phyloP scores from a whole-genome alignment of 2,888 invertebrate genomes.

The Brachypterus glaber region DNA sequence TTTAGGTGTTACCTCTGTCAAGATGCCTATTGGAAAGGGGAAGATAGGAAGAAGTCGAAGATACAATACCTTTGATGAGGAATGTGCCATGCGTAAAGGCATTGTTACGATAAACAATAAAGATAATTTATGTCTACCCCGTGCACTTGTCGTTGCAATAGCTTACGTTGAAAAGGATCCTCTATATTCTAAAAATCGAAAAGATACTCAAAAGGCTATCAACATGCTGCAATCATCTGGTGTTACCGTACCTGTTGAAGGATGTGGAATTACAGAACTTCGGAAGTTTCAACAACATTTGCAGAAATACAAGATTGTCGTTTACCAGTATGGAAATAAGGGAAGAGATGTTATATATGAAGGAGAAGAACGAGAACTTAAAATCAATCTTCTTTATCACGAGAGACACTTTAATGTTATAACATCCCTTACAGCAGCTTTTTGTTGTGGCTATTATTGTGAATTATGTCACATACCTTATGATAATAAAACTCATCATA shows the following conservation, averaged over 20 bases:
- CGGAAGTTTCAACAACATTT: constrained; percentile 12
- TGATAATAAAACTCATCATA: constrained; percentile 10
- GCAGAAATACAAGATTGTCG: no score
- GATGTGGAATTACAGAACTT: constrained; percentile 12
- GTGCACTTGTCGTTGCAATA: not conserved
- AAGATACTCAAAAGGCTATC: constrained; percentile 3
- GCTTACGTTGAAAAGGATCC: not conserved
- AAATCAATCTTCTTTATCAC: constrained; percentile 13
- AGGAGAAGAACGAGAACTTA: not conserved
- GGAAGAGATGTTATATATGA: constrained; percentile 5
- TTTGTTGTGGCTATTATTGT: constrained; percentile 23
- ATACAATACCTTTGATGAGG: constrained; percentile 16
- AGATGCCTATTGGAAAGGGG: no score
- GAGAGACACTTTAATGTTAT: constrained; percentile 23
- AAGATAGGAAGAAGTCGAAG: no score
- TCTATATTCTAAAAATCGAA: constrained; percentile 5
- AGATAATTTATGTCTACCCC: constrained; percentile 3
- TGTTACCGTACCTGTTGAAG: constrained; percentile 9
- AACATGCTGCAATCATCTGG: constrained; percentile 2
- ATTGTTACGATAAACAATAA: constrained; percentile 3
- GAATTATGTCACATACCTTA: constrained; percentile 19
- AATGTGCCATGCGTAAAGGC: constrained; percentile 10
- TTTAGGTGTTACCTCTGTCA: constrained; percentile 10
- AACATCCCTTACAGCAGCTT: constrained; percentile 21
- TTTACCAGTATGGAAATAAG: constrained; percentile 6